Evolutionary conservation across 1,140 invertebrate species (phyloP).

Genomic region (Adoxophyes honmai): DNA sequence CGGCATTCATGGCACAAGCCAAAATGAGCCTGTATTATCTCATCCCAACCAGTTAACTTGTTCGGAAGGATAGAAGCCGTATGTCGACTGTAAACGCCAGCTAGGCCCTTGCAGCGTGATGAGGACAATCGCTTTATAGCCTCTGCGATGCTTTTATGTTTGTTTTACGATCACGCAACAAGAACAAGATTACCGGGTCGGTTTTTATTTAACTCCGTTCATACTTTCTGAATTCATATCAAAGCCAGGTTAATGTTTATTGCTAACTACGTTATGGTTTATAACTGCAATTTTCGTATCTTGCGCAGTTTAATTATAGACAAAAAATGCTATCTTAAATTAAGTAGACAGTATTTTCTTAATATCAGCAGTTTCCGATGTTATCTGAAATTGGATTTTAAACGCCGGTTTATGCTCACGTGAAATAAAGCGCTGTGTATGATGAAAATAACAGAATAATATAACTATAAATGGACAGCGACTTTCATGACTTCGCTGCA

Average conservation of each 20-base stretch:
- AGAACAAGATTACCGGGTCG: not conserved
- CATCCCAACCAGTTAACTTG: too few species aligned
- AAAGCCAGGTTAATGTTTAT: constrained; percentile 10
- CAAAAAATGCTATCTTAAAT: not conserved
- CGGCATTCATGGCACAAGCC: not conserved
- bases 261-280: constrained; percentile 1
- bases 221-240: constrained; percentile 2
- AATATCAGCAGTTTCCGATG: not conserved
- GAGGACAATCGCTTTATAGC: too few species aligned
- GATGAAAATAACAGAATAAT: too few species aligned
- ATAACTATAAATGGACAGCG: too few species aligned
- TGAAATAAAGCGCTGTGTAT: too few species aligned
- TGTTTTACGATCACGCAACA: not conserved
- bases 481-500: too few species aligned
- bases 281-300: constrained; percentile 9
- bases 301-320: constrained; percentile 5
- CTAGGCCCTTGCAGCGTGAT: too few species aligned
- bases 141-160: not conserved
- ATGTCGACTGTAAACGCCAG: too few species aligned
- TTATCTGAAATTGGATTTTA: not conserved
- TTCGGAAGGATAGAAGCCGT: too few species aligned
- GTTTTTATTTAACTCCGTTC: not conserved
- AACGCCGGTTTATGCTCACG: too few species aligned
- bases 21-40: too few species aligned
- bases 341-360: not conserved